Conservation (phyloP, 2,888 invertebrate species). For the Orthonevra nobilis region DNA sequence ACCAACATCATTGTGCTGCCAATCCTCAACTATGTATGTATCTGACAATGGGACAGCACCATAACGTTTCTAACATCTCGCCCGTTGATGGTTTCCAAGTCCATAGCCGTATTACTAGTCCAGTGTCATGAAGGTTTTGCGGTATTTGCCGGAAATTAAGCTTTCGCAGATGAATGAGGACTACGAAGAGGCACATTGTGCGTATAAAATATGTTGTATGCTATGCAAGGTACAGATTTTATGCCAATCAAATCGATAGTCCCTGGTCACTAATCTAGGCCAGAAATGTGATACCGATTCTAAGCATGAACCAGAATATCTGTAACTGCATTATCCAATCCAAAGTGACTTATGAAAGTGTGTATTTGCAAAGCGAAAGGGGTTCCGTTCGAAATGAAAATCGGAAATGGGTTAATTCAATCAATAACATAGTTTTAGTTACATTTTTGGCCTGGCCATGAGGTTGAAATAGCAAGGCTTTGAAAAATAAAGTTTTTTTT, state of each 20-base stretch:
- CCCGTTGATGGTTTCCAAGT: background rate
- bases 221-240: slow-evolving; percentile 31
- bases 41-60: slow-evolving; percentile 20
- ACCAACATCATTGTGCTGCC: slow-evolving; percentile 41
- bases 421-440: too few species aligned
- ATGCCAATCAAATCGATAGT: slow-evolving; percentile 35
- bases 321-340: slow-evolving; percentile 51
- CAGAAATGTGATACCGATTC: slow-evolving; percentile 9
- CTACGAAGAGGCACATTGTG: slow-evolving; percentile 14
- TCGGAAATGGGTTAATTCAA: too few species aligned
- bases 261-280: background rate
- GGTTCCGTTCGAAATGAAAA: too few species aligned
- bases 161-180: slow-evolving; percentile 55
- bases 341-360: too few species aligned
- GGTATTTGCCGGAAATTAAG: slow-evolving; percentile 65
- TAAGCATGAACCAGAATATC: slow-evolving; percentile 20
- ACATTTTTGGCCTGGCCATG: too few species aligned
- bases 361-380: too few species aligned
- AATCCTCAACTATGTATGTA: slow-evolving; percentile 13
- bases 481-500: too few species aligned
- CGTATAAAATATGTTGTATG: slow-evolving; percentile 36
- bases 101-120: background rate
- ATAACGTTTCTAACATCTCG: background rate
- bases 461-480: too few species aligned
- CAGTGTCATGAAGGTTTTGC: slow-evolving; percentile 37